Base-by-base conservation (phyloP, 2,888 invertebrate genomes). In the Nebria brevicollis region DNA sequence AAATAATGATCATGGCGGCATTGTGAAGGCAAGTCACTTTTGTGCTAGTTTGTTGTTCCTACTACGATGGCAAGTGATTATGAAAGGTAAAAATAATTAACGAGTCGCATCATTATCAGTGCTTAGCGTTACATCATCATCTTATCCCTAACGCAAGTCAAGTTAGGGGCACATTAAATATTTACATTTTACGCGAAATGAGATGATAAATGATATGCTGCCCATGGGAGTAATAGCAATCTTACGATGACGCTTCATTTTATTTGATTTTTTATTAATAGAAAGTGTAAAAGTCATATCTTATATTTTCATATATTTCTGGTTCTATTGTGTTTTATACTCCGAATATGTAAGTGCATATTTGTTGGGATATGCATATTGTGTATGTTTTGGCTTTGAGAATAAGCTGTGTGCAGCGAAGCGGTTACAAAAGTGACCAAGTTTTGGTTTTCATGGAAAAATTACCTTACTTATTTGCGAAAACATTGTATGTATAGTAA, bases 91-190 rank as follows among this genome's bases (percentile, higher is more conserved):
- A 72, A 41, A 73, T 73, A 26, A 73, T 73, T 34, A 73, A 73
- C 73, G 73, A 73, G 42, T 54, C 41, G 2, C 73, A 73, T 42
- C 43, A 73, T 73, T 73, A 73, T 73, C 73, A n/a, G 41, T 73
- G 73, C 7, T 13, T 54, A 11, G 54, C 54, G 54, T 54, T 54
- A 54, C 54, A 54, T 54, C 54, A 54, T 54, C 54, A 26, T 68
- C 68, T 68, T 68, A 10, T 68, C 68, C 13, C 15, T 25, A 15
- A 26, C 15, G 68, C 20, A 68, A 68, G 68, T 25, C 26, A n/a
- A 73, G 2, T 8, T 10, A 73, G 5, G 5, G 73, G 41, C 10
- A 34, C 26, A 26, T 1, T 0, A 41, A 6, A 73, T 73, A 73
- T 25, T 34, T 41, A 41, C 4, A 3, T 54, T 54, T 54, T 54